phyloP scores from a whole-genome alignment of 2,888 invertebrate species.

The Pandemis heparana region DNA sequence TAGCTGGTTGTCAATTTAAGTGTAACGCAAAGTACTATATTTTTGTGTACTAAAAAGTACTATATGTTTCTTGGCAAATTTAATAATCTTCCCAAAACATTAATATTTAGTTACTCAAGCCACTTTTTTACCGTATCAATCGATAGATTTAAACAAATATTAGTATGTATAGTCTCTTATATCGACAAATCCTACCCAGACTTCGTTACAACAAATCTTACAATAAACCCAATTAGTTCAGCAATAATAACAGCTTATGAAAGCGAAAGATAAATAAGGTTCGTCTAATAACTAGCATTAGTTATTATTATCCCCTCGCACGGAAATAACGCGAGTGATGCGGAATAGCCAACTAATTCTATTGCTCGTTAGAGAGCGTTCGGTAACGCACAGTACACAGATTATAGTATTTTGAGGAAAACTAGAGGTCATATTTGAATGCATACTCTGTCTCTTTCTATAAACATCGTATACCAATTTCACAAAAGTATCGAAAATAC shows the following conservation, averaged over 20 bases:
- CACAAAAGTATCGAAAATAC: too few species aligned
- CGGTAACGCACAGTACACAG: slow-evolving; percentile 29
- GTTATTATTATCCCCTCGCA: slow-evolving; percentile 32
- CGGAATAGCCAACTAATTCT: slow-evolving; percentile 40
- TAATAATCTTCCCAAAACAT: too few species aligned
- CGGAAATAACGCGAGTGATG: slow-evolving; percentile 37
- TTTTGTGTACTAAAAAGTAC: too few species aligned
- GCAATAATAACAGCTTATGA: slow-evolving; percentile 28
- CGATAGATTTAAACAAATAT: neutral
- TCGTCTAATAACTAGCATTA: slow-evolving; percentile 37
- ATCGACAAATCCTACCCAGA: neutral
- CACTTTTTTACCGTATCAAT: too few species aligned
- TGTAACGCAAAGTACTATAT: too few species aligned
- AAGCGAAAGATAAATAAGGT: slow-evolving; percentile 32
- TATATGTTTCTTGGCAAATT: too few species aligned
- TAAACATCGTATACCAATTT: too few species aligned
- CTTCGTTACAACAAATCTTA: slow-evolving; percentile 1
- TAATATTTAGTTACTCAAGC: too few species aligned
- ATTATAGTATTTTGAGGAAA: slow-evolving; percentile 7
- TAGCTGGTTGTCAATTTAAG: too few species aligned
- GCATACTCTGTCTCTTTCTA: too few species aligned
- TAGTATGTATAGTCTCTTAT: too few species aligned
- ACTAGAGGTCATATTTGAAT: neutral
- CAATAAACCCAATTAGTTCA: slow-evolving; percentile 17
- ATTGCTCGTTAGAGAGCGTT: slow-evolving; percentile 30